phyloP scores from a whole-genome alignment of 2,113 vertebrate genomes.

The Chloebia gouldiae region DNA sequence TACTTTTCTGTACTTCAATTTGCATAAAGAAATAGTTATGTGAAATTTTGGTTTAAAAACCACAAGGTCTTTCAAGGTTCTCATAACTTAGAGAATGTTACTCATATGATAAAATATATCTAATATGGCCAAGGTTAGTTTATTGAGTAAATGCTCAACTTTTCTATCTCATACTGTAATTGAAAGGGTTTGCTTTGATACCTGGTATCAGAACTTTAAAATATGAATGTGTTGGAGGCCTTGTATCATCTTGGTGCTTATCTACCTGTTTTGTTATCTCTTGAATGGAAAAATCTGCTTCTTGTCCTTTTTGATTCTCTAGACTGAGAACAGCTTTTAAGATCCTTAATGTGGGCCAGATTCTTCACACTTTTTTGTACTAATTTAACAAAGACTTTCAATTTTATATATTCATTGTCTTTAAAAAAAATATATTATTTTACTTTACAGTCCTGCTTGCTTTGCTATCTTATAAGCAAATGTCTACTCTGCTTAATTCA shows the following conservation, averaged over 20 bases:
- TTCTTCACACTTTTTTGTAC: neutral
- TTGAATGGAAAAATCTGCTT: neutral
- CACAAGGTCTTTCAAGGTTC: neutral
- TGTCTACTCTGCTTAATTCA: neutral
- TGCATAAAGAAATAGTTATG: neutral
- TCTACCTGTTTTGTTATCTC: neutral
- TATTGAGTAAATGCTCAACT: neutral
- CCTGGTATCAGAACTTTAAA: neutral
- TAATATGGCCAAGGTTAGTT: neutral
- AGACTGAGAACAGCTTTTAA: neutral
- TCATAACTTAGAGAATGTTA: neutral
- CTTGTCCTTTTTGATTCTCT: neutral
- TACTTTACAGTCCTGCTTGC: neutral
- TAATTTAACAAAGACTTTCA: neutral
- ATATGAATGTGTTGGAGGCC: neutral
- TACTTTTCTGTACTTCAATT: neutral
- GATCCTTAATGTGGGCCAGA: neutral
- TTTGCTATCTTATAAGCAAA: neutral
- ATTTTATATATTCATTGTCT: neutral
- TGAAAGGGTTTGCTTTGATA: neutral
- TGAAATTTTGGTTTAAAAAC: neutral
- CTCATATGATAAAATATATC: too few relatives aligned
- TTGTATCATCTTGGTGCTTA: neutral
- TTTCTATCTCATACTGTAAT: neutral
- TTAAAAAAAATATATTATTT: neutral